Conservation (phyloP, 2,888 invertebrate genomes). For the Drosophila recens region DNA sequence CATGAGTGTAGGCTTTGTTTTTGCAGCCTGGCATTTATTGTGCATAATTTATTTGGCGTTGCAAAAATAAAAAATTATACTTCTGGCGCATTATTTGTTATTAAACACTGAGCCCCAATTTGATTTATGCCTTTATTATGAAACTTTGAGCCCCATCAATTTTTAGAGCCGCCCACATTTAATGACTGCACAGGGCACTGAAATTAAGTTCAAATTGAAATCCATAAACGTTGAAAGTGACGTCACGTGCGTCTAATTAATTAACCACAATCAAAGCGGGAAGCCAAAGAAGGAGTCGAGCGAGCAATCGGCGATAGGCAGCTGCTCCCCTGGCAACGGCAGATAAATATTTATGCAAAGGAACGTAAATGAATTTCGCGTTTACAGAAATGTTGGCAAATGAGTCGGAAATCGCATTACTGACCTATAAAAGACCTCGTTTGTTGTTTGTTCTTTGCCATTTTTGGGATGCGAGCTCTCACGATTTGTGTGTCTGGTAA, state of each 20-base stretch:
- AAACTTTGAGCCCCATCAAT: constrained; percentile 37
- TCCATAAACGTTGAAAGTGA: constrained; percentile 41
- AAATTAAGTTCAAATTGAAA: constrained; percentile 57
- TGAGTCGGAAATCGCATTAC: constrained; percentile 58
- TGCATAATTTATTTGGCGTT: constrained; percentile 43
- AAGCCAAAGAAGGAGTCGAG: neutral
- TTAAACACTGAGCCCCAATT: constrained; percentile 55
- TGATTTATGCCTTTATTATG: constrained; percentile 60
- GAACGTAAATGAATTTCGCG: constrained; percentile 55
- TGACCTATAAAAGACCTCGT: constrained; percentile 25
- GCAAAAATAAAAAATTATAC: constrained; percentile 19
- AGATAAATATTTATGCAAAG: constrained; percentile 18
- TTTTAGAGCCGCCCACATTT: constrained; percentile 27
- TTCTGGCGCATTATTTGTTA: constrained; percentile 50
- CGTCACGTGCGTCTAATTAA: constrained; percentile 72
- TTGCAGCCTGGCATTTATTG: constrained; percentile 7
- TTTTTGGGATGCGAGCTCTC: neutral
- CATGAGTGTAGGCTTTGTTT: constrained; percentile 19
- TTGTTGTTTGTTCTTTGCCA: neutral
- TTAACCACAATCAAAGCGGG: constrained; percentile 36
- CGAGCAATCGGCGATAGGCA: neutral
- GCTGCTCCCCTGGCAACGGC: constrained; percentile 26
- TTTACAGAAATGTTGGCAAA: constrained; percentile 49
- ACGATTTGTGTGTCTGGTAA: constrained; percentile 32
- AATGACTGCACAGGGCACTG: constrained; percentile 3